phyloP scores from a whole-genome alignment of 2,113 vertebrate species.

The Psittacus erithacus region DNA sequence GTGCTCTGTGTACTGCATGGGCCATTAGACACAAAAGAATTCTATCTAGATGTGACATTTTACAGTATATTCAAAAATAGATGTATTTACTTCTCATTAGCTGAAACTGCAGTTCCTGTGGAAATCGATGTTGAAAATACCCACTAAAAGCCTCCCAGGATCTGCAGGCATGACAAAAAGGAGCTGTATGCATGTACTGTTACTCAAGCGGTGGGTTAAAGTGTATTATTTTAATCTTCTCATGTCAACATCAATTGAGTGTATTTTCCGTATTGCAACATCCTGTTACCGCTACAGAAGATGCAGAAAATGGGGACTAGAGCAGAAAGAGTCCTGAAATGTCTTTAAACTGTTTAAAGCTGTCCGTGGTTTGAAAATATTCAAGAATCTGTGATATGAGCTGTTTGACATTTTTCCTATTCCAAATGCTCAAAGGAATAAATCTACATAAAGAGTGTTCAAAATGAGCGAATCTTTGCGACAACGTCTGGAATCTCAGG shows the following conservation, averaged over 20 bases:
- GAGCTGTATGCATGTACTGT: neutral
- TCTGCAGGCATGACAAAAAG: neutral
- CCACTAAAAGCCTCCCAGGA: slow-evolving; percentile 1
- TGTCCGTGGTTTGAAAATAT: slow-evolving; percentile 57
- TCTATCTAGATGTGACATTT: neutral
- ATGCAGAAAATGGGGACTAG: neutral
- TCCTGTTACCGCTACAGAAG: neutral
- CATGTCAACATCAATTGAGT: neutral
- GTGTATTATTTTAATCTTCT: slow-evolving; percentile 16
- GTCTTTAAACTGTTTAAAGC: slow-evolving; percentile 33
- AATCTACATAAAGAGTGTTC: slow-evolving; percentile 59
- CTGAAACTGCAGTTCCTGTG: slow-evolving; percentile 5
- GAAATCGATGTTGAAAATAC: slow-evolving; percentile 17
- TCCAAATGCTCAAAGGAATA: slow-evolving; percentile 58
- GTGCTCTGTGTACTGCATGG: neutral
- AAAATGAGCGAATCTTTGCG: neutral
- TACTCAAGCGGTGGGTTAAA: neutral
- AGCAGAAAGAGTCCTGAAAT: slow-evolving; percentile 19
- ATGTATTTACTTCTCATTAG: slow-evolving; percentile 34
- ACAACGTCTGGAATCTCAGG: slow-evolving; percentile 18
- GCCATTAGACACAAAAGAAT: neutral
- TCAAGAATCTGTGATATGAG: slow-evolving; percentile 58
- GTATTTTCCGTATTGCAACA: neutral
- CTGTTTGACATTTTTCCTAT: slow-evolving; percentile 63
- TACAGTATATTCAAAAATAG: neutral